Percentiles rank a stretch among this genome's conserved stretches.
phyloP scores from a whole-genome alignment of 2,113 vertebrate genomes.

The Paedocypris sp. region DNA sequence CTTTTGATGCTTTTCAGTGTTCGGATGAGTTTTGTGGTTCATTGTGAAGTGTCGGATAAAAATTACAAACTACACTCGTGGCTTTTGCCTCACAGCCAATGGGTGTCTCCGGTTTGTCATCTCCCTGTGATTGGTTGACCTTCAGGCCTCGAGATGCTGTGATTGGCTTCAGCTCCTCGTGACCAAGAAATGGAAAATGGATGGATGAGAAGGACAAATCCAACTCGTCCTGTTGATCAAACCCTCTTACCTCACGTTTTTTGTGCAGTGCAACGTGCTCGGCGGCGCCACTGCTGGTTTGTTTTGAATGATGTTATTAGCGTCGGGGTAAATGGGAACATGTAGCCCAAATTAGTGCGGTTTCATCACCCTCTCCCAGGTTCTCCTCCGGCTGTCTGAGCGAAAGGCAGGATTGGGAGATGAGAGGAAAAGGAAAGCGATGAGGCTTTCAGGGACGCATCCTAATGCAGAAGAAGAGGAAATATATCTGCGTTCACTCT shows the following conservation, averaged over 20 bases:
- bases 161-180: no score
- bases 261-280: slow-evolving; percentile 5
- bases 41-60: background rate
- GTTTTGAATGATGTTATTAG: slow-evolving; percentile 30
- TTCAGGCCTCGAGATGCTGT: no score
- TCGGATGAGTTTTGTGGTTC: background rate
- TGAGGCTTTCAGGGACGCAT: background rate
- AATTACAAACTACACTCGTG: no score
- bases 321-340: slow-evolving; percentile 38
- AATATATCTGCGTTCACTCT: no score
- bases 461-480: background rate
- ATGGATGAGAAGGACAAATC: no score
- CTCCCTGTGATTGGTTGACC: no score
- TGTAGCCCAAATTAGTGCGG: slow-evolving; percentile 46
- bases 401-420: slow-evolving; percentile 5
- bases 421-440: background rate
- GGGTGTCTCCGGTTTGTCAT: no score
- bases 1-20: background rate
- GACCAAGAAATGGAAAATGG: no score
- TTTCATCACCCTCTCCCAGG: slow-evolving; percentile 58
- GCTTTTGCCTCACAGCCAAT: no score
- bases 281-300: slow-evolving; percentile 17
- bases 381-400: slow-evolving; percentile 52
- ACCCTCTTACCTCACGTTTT: background rate
- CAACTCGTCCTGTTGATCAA: no score